phyloP scores from a whole-genome alignment of 2,888 invertebrate genomes.

The Aethes cnicana region DNA sequence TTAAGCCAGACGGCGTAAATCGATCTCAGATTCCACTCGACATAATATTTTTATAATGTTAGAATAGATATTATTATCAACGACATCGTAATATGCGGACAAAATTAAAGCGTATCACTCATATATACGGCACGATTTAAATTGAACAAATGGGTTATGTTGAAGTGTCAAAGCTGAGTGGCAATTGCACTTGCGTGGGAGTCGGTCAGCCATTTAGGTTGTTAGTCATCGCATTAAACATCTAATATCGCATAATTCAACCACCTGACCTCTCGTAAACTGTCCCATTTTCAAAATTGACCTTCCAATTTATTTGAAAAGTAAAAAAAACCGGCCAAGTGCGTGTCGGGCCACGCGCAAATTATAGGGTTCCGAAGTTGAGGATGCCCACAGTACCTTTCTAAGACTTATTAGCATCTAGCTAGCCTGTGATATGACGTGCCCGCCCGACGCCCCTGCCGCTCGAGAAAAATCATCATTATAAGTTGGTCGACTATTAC shows the following conservation, averaged over 20 bases:
- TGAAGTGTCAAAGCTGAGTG: slow-evolving; percentile 55
- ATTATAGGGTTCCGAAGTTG: too few relatives aligned
- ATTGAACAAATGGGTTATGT: slow-evolving; percentile 34
- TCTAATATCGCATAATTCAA: slow-evolving; percentile 66
- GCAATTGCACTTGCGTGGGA: slow-evolving; percentile 67
- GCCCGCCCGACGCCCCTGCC: too few relatives aligned
- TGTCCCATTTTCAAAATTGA: slow-evolving; percentile 35
- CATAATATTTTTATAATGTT: slow-evolving; percentile 19
- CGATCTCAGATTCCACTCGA: slow-evolving; percentile 8
- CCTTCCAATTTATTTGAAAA: slow-evolving; percentile 20
- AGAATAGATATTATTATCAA: slow-evolving; percentile 30
- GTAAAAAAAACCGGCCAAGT: too few relatives aligned
- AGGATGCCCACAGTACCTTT: too few relatives aligned
- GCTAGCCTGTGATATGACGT: too few relatives aligned
- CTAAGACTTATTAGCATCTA: too few relatives aligned
- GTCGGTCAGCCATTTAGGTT: slow-evolving; percentile 59
- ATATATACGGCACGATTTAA: slow-evolving; percentile 33
- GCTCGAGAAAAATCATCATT: too few relatives aligned
- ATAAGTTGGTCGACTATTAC: too few relatives aligned
- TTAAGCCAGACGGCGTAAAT: slow-evolving; percentile 4
- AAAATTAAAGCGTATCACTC: slow-evolving; percentile 31
- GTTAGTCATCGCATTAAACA: slow-evolving; percentile 72
- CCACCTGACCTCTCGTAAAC: slow-evolving; percentile 57
- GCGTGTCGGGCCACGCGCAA: too few relatives aligned
- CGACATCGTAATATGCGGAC: not conserved